Evolutionary conservation across 2,797 vertebrate species (phyloP).

Genomic region (Crocodylus rhombifer): DNA sequence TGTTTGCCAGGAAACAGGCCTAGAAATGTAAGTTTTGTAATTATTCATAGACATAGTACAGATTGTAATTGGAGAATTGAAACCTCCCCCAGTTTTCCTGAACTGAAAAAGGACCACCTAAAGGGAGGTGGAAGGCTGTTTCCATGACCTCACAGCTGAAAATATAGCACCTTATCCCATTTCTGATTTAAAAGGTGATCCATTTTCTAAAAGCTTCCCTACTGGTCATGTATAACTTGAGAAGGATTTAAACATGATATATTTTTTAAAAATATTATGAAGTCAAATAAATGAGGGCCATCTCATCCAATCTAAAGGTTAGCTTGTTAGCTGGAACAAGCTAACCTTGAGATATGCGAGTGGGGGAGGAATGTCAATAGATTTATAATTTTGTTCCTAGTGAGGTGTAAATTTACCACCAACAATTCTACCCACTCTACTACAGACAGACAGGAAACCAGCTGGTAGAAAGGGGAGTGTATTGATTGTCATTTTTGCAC

Average conservation of each 20-base stretch:
- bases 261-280: not conserved
- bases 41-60: not conserved
- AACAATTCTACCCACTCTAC: slow-evolving; percentile 48
- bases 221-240: not conserved
- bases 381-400: slow-evolving; percentile 40
- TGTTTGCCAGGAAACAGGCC: not conserved
- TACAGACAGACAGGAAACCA: slow-evolving; percentile 73
- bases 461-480: slow-evolving; percentile 29
- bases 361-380: not conserved
- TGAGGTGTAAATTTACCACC: slow-evolving; percentile 52
- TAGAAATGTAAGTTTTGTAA: not conserved
- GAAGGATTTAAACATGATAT: not conserved
- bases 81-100: not conserved
- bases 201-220: slow-evolving; percentile 1
- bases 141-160: not conserved
- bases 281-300: not conserved
- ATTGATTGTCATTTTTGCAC: slow-evolving; percentile 57
- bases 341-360: not conserved
- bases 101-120: not conserved
- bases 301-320: too few relatives aligned
- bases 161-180: not conserved
- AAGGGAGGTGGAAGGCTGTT: not conserved
- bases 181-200: not conserved
- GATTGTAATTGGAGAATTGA: not conserved
- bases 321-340: not conserved